A percentile compares a stretch with the other conserved stretches of the same genome.
Conservation (phyloP, 2,888 invertebrate species). For the Amiota mariae region DNA sequence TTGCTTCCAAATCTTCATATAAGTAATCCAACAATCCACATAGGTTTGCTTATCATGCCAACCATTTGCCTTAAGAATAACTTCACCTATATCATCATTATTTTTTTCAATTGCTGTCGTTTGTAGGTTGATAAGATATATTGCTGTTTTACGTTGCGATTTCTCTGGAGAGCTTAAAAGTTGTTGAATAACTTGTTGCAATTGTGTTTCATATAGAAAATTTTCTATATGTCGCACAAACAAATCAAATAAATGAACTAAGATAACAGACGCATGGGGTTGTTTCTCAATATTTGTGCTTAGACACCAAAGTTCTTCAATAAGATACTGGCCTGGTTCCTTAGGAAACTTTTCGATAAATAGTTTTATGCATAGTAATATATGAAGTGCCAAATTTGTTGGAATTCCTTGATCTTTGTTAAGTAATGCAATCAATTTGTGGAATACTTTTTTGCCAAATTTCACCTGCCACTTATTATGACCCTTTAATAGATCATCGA, state of each 20-base stretch:
- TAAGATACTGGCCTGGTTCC: slow-evolving; percentile 46
- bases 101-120: slow-evolving; percentile 7
- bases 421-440: slow-evolving; percentile 56
- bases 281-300: slow-evolving; percentile 43
- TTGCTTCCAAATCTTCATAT: neutral
- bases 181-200: slow-evolving; percentile 48
- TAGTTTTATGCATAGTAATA: slow-evolving; percentile 58
- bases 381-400: slow-evolving; percentile 48
- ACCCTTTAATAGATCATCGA: slow-evolving; percentile 47
- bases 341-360: slow-evolving; percentile 55
- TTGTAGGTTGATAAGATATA: slow-evolving; percentile 58
- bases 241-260: slow-evolving; percentile 62
- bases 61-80: neutral
- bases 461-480: slow-evolving; percentile 55
- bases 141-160: slow-evolving; percentile 59
- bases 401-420: slow-evolving; percentile 41
- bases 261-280: slow-evolving; percentile 51
- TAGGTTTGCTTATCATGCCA: neutral
- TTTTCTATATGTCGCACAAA: slow-evolving; percentile 40
- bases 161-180: slow-evolving; percentile 54
- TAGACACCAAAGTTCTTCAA: slow-evolving; percentile 54
- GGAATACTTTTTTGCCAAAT: slow-evolving; percentile 55
- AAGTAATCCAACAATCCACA: neutral
- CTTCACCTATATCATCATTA: neutral
- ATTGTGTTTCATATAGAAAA: slow-evolving; percentile 25